Evolutionary conservation across 2,113 vertebrate species (phyloP).

Genomic region (Micromys minutus): DNA sequence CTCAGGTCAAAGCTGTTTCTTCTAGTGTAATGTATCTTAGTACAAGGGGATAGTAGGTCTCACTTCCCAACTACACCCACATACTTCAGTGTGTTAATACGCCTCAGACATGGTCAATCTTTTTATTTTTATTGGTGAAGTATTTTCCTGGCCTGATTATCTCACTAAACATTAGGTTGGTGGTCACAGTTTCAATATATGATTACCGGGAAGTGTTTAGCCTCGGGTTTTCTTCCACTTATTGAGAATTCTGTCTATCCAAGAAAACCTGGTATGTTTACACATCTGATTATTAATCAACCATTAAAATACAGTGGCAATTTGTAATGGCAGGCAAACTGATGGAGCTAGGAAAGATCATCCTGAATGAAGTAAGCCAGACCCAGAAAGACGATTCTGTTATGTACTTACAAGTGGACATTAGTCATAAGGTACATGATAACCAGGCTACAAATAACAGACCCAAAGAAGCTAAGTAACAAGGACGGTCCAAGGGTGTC

Average conservation of each 20-base stretch:
- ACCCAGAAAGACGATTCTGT: no score
- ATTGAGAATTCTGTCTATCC: background rate
- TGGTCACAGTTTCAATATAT: background rate
- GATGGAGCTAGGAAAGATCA: no score
- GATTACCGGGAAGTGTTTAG: background rate
- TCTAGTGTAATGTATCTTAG: background rate
- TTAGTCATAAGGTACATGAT: no score
- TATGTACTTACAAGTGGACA: no score
- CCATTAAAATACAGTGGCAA: no score
- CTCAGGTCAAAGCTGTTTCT: background rate
- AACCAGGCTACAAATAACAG: no score
- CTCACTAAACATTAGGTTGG: background rate
- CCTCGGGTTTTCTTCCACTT: background rate
- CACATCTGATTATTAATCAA: no score
- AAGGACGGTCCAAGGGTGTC: background rate
- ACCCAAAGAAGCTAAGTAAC: no score
- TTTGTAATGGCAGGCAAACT: no score
- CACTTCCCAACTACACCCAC: background rate
- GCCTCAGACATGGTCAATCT: background rate
- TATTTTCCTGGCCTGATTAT: background rate
- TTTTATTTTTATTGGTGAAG: background rate
- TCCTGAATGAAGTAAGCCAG: no score
- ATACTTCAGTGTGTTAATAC: accelerated
- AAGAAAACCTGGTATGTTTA: background rate
- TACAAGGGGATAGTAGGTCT: background rate